Evolutionary conservation across 2,113 vertebrate genomes (phyloP), one percentile per base, ranked within the genome.

Genomic region (Falcunculus frontatus): DNA sequence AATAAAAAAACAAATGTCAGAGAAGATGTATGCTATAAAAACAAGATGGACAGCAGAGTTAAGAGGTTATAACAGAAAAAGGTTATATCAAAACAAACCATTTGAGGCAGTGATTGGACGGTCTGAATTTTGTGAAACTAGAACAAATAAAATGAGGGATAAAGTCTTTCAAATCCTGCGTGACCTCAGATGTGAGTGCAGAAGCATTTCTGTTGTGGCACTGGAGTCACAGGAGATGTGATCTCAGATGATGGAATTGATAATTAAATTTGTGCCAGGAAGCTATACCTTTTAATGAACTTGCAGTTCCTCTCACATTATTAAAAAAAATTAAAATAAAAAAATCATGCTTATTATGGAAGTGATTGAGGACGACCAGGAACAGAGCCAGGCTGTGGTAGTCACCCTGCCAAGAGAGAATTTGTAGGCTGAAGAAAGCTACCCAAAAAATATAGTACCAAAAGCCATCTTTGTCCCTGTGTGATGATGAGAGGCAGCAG

Each of bases 201-300:
- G 87, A 63, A 77, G 8, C 23, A 35, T 81, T 86, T 93, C 74
- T 69, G 35, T 67, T 3, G 0, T 81, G 72, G 67, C 82, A 81
- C 50, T 44, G 63, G 14, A 93, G 44, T 69, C 55, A 67, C 33
- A 74, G 85, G 35, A 77, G 21, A 60, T 63, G 60, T 1, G 5
- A 11, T 67, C 64, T 84, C 52, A 68, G 47, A 52, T 57, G 59
- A 80, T 53, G 27, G 41, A 80, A 84, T 27, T 72, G 49, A 70
- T 74, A 83, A 92, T 93, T 87, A 26, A 63, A 92, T 89, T 87
- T 84, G 50, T 70, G 33, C 5, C 52, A 89, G 77, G 87, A 92
- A 95, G 64, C 20, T 74, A 47, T 92, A 84, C 22, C 27, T 94
- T 90, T 63, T 47, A 89, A 94, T 76, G 41, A 33, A 20, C 68